Conservation (phyloP, 37 sponge, comb jelly and placozoan genomes). For the Agelas oroides region DNA sequence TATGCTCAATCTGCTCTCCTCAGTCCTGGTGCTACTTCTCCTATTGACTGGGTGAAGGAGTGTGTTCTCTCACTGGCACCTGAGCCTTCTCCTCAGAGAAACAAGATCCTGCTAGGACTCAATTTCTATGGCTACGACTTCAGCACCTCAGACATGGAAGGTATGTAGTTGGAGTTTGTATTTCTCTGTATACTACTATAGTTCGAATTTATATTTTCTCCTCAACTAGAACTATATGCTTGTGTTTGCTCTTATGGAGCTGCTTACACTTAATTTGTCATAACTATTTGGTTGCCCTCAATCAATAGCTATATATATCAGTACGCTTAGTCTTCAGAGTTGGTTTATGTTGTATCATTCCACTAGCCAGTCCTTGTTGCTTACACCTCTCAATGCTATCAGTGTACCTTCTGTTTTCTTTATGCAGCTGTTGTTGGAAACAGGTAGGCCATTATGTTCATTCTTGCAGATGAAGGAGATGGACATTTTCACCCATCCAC, state of each 20-base stretch:
- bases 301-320: no score
- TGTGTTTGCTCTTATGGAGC: no score
- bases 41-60: conserved; percentile 86
- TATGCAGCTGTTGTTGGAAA: conserved; percentile 42
- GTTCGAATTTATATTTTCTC: not conserved
- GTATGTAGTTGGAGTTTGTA: conserved; percentile 18
- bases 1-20: not conserved
- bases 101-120: conserved; percentile 93
- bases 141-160: conserved; percentile 56
- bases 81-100: conserved; percentile 44
- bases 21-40: conserved; percentile 89
- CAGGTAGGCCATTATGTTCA: conserved; percentile 27
- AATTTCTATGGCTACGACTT: conserved; percentile 98
- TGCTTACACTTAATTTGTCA: no score
- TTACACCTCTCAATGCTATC: no score
- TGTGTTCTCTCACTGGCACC: conserved; percentile 75
- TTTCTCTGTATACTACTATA: not conserved
- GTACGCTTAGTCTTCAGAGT: no score
- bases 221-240: no score
- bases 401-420: not conserved
- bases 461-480: not conserved
- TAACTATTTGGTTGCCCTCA: no score
- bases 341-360: no score
- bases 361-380: no score
- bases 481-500: not conserved